A percentile compares a stretch with the other conserved stretches of the same genome.
Conservation (phyloP, 2,888 invertebrate species). For the Drosophila greeni region DNA sequence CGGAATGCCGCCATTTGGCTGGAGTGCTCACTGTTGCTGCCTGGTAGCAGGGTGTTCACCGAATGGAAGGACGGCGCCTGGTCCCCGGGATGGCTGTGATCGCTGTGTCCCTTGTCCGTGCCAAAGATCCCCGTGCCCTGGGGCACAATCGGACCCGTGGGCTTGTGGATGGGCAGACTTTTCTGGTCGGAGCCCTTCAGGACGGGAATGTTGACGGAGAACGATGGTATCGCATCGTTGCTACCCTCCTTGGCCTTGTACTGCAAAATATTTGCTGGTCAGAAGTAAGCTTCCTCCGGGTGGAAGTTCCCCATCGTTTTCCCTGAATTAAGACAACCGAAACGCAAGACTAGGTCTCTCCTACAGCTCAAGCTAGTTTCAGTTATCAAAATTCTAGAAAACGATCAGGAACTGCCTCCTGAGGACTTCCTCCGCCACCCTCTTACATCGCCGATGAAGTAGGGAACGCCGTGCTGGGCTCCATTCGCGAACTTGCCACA, state of each 20-base stretch:
- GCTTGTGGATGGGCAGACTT: slow-evolving; percentile 60
- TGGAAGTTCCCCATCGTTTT: slow-evolving; percentile 5
- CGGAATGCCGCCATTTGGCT: neutral
- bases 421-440: neutral
- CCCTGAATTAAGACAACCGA: neutral
- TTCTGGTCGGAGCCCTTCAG: slow-evolving; percentile 63
- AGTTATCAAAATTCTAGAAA: neutral
- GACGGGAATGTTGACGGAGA: slow-evolving; percentile 34
- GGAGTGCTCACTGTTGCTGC: slow-evolving; percentile 59
- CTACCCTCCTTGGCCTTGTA: slow-evolving; percentile 46
- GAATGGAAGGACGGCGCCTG: slow-evolving; percentile 74
- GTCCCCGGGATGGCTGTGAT: slow-evolving; percentile 58
- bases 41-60: slow-evolving; percentile 66
- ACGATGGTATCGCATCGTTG: slow-evolving; percentile 31
- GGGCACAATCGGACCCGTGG: slow-evolving; percentile 38
- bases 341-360: neutral
- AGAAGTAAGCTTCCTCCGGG: slow-evolving; percentile 35
- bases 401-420: neutral
- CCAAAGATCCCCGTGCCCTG: slow-evolving; percentile 65
- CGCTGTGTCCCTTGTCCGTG: slow-evolving; percentile 64
- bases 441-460: slow-evolving; percentile 69
- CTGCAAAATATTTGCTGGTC: slow-evolving; percentile 32
- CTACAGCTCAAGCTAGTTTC: no score
- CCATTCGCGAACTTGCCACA: slow-evolving; percentile 82
- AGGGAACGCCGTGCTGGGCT: slow-evolving; percentile 74